Base-by-base conservation (phyloP, 2,888 invertebrate genomes). In the Thecocarcelia acutangulata region DNA sequence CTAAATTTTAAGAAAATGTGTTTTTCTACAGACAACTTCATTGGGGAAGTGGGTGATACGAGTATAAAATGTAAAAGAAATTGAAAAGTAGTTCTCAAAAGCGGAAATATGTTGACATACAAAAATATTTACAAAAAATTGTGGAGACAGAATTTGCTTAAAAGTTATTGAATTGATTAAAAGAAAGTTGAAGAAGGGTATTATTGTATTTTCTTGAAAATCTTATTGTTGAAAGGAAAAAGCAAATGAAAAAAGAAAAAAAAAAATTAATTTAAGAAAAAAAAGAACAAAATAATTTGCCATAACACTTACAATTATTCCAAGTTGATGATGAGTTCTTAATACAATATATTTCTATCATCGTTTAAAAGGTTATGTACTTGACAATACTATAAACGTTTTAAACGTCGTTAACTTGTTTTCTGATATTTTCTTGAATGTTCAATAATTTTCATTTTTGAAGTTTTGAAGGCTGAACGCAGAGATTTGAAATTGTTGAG, bases 301-400 rank as follows among this genome's bases (percentile, higher is more conserved):
- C 74, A 50, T 61, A 78, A 69, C 70, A 83, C 83, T 83, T 83
- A 83, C 83, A 75, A 80, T 78, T 81, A 72, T 72, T 78, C 78
- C 81, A 68, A 72, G 78, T 75, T 78, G 78, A 58, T 80, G 80
- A 74, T 59, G 80, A 75, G 24, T 76, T 66, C 44, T 11, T 46
- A 40, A 44, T 44, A 68, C 33, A 33, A 8, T 46, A 42, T 75
- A 58, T 69, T 40, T 33, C 37, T 59, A 4, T 11, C 75, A 46
- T 50, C 44, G 59, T 9, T 69, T 68, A 52, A 63, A 63, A 61
- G 48, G 52, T 70, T 66, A 52, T 68, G 63, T 58, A 56, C 42
- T 76, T 56, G 3, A 28, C 28, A 33, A 1, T 8, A 74, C 59
- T 37, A 15, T 46, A 15, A 0, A 33, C 11, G 19, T 50, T 19